These are phyloP conservation scores for Vanessa cardui DNA, from an alignment of 2,888 invertebrate species.

Conservation along the genomic window DNA sequence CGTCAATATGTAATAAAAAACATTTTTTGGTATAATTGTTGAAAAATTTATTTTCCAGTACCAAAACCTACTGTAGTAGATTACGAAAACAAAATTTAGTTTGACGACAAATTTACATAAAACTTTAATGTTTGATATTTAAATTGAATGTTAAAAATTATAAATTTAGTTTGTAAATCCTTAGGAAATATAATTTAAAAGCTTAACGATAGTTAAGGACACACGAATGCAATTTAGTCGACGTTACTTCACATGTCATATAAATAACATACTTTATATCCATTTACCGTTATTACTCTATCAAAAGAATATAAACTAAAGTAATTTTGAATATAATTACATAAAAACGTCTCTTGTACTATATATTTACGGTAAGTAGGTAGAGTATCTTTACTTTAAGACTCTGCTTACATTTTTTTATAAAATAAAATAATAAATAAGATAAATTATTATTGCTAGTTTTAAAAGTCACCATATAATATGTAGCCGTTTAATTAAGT, in stretches of 20 bases:
- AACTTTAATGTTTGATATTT: too few species aligned
- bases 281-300: constrained; percentile 22
- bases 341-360: constrained; percentile 9
- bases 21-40: too few species aligned
- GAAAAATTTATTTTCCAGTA: too few species aligned
- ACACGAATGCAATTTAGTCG: not conserved
- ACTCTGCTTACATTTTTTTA: not conserved
- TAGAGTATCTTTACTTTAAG: not conserved
- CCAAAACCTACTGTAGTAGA: not conserved
- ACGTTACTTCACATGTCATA: not conserved
- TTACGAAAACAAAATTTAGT: too few species aligned
- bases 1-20: too few species aligned
- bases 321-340: constrained; percentile 14
- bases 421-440: not conserved
- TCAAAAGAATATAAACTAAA: constrained; percentile 19
- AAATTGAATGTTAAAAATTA: too few species aligned
- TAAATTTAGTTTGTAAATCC: too few species aligned
- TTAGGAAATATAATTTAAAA: too few species aligned
- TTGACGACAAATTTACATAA: too few species aligned
- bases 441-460: not conserved
- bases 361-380: not conserved
- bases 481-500: too few species aligned
- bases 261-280: not conserved
- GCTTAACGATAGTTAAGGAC: too few species aligned
- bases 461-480: not conserved